Base-by-base conservation (phyloP, 1,140 invertebrate species). In the Popillia japonica region DNA sequence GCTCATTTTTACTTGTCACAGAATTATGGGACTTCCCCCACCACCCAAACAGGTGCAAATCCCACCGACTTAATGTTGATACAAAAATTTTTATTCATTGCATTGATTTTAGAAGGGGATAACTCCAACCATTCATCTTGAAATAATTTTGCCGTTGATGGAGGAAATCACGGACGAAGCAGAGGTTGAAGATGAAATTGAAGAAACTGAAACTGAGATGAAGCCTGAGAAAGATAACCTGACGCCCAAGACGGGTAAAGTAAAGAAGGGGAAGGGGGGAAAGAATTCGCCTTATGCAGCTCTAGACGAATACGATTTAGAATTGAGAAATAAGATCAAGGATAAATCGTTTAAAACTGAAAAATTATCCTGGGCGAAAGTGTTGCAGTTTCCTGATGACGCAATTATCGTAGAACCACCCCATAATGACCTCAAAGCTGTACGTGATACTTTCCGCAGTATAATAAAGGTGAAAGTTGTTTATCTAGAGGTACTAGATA, bases 381-480 rank as follows among this genome's bases (percentile, higher is more conserved):
- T 89, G 2, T 88, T 90, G 81, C 87, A 87, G 76, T 89, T 89
- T 81, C 86, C 87, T 72, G 87, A 88, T 77, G 87, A 88, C 3
- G 82, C 87, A 10, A 76, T 90, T 14, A 84, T 83, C 79, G 87
- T 90, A 61, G 48, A 81, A 72, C 79, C 78, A 11, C 87, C 88
- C 73, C 87, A 87, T 76, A 86, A 87, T n/a, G 86, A 90, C 80
- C 86, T 89, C 17, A 79, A 77, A 9, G 84, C 87, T 20, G 79
- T 90, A 59, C 86, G 89, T 72, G 87, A 90, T 78, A 89, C 88
- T 4, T 89, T 90, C 79, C 84, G 88, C 17, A 87, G 86, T 14
- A 79, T 81, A 20, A 81, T 90, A 8, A 88, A 87, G 2, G 59
- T 89, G 17, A 85, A 86, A 82, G 78, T 90, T 4, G 78, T 90